phyloP scores from a whole-genome alignment of 1,140 invertebrate genomes.

The Myzus persicae region DNA sequence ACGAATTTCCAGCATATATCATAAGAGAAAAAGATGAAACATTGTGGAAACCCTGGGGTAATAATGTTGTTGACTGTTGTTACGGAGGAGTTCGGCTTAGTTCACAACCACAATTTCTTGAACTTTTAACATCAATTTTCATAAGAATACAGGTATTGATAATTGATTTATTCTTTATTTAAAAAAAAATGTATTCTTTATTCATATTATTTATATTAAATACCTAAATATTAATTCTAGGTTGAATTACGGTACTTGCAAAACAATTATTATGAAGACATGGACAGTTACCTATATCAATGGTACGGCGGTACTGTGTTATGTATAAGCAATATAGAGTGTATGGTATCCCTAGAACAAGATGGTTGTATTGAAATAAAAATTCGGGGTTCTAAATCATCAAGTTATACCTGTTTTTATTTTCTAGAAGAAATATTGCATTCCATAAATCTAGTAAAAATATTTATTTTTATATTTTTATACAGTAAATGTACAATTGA shows the following conservation, averaged over 20 bases:
- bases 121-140: slow-evolving; percentile 53
- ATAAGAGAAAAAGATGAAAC: slow-evolving; percentile 76
- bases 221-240: not conserved
- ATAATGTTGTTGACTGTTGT: slow-evolving; percentile 65
- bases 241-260: slow-evolving; percentile 52
- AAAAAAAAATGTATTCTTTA: too few relatives aligned
- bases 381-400: slow-evolving; percentile 74
- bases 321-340: slow-evolving; percentile 76
- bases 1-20: slow-evolving; percentile 85
- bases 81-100: slow-evolving; percentile 76
- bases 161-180: not conserved
- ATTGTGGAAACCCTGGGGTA: slow-evolving; percentile 72
- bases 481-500: not conserved
- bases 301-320: slow-evolving; percentile 84
- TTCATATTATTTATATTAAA: too few relatives aligned
- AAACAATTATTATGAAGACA: slow-evolving; percentile 67
- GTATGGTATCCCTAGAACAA: slow-evolving; percentile 75
- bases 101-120: slow-evolving; percentile 65
- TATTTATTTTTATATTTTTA: slow-evolving; percentile 15
- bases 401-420: slow-evolving; percentile 73
- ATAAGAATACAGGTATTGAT: slow-evolving; percentile 40
- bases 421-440: slow-evolving; percentile 79
- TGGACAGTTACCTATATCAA: slow-evolving; percentile 76
- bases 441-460: slow-evolving; percentile 72
- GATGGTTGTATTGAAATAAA: slow-evolving; percentile 75